Base-by-base conservation (phyloP, 2,113 vertebrate genomes). In the Panurus biarmicus region DNA sequence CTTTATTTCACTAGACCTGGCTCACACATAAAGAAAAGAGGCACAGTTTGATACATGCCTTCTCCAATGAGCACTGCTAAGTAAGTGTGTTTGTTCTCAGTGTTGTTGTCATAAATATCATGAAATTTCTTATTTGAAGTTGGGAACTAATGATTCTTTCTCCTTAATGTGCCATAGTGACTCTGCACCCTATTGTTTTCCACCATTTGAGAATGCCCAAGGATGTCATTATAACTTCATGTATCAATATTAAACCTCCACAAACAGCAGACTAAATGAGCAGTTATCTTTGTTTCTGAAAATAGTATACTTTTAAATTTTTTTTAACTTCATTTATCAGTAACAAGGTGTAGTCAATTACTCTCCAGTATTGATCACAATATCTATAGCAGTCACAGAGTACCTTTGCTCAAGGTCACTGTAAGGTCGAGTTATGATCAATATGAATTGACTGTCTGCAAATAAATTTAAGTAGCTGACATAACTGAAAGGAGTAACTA, bases 391-490 rank as follows among this genome's bases (percentile, higher is more conserved):
- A 97, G 93, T 97, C 97, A 94, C 92, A 96, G 96, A 96, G 95
- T 97, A 98, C 98, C 98, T 98, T 98, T 97, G 96, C 97, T 97
- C 98, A 98, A 98, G 98, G 98, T 98, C 98, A 98, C 93, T 94
- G 92, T 94, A 96, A 98, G 98, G 98, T 98, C 96, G 96, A 97
- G 97, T 97, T 97, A 97, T 97, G 98, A 98, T 98, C 98, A 98
- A 98, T 98, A 98, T 98, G 98, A 98, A 98, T 98, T 98, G 98
- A 98, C 98, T 96, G 96, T 90, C 97, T 97, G 97, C 96, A 98
- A 98, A 99, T 98, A 98, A 98, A 98, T 98, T 97, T 98, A 96
- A 97, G 96, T 93, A 96, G 97, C 97, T 98, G 98, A 97, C 97
- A 98, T 98, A 98, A 98, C 97, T 97, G 96, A 97, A 97, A 97